Percentiles rank a stretch among this genome's conserved stretches.
Conservation (phyloP, 2,888 invertebrate species). For the Lasius fuliginosus region DNA sequence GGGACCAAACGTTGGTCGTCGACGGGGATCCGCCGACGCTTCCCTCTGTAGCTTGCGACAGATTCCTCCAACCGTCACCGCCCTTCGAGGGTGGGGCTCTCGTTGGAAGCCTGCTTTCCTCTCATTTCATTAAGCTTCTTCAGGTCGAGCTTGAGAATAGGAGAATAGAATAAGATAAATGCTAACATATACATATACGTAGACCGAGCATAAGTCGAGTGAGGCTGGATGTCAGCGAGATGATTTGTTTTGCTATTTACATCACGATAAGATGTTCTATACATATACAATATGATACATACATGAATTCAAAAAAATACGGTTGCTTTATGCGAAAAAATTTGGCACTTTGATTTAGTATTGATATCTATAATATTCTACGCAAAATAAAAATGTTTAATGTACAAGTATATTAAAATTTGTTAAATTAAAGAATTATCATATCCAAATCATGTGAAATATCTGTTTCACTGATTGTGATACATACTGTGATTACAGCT, state of each 20-base stretch:
- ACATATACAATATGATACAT: background rate
- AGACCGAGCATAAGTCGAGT: background rate
- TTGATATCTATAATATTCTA: background rate
- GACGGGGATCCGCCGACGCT: conserved; percentile 43
- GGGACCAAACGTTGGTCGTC: conserved; percentile 30
- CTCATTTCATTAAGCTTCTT: background rate
- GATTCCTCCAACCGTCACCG: conserved; percentile 63
- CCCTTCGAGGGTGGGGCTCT: conserved; percentile 73
- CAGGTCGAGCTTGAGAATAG: background rate
- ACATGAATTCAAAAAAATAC: background rate
- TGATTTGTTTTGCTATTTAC: background rate
- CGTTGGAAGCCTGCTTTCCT: background rate
- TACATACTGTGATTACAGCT: background rate
- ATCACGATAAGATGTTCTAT: background rate
- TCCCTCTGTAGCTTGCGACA: conserved; percentile 60
- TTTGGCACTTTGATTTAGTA: background rate
- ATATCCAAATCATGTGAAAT: background rate
- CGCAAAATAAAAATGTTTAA: background rate
- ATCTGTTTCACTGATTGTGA: background rate
- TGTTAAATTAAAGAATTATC: conserved; percentile 7
- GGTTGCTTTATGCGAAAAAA: background rate
- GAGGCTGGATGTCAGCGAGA: background rate
- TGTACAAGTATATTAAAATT: background rate
- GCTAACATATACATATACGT: background rate
- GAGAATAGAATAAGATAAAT: background rate